These are phyloP conservation scores for Chloroceryle inda DNA, from an alignment of 2,797 vertebrate species.

Conservation along the genomic window DNA sequence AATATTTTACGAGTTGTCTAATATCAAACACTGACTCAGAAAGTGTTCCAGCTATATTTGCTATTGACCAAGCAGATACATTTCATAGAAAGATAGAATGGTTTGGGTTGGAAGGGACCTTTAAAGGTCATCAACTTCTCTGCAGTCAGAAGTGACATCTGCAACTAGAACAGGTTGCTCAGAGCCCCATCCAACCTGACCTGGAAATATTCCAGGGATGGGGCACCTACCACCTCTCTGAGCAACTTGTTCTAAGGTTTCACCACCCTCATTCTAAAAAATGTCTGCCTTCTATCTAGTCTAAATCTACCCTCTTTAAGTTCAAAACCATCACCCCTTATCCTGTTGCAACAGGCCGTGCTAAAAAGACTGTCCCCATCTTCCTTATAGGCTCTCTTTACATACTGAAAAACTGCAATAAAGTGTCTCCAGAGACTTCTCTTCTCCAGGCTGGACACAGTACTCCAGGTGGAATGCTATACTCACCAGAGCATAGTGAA, in stretches of 20 bases:
- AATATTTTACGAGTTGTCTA: constrained; percentile 39
- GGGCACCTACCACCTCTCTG: neutral
- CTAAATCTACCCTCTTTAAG: neutral
- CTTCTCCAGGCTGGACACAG: neutral
- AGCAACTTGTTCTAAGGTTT: neutral
- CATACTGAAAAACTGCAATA: neutral
- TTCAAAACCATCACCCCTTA: neutral
- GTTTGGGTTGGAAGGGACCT: neutral
- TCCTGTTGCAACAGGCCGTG: neutral
- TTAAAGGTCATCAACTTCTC: neutral
- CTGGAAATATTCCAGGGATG: neutral
- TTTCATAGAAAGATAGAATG: neutral
- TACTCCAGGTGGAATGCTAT: neutral
- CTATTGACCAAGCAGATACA: neutral
- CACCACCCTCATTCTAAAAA: neutral
- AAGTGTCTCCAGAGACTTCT: neutral
- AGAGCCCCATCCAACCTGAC: neutral
- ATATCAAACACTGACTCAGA: neutral
- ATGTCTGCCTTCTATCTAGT: neutral
- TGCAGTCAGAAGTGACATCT: neutral
- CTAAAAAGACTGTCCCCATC: neutral
- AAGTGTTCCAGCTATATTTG: neutral
- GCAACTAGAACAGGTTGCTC: neutral
- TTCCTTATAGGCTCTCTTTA: neutral
- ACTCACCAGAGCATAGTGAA: neutral